Evolutionary conservation across 2,888 invertebrate species (phyloP).

Genomic region (Prenolepis imparis): DNA sequence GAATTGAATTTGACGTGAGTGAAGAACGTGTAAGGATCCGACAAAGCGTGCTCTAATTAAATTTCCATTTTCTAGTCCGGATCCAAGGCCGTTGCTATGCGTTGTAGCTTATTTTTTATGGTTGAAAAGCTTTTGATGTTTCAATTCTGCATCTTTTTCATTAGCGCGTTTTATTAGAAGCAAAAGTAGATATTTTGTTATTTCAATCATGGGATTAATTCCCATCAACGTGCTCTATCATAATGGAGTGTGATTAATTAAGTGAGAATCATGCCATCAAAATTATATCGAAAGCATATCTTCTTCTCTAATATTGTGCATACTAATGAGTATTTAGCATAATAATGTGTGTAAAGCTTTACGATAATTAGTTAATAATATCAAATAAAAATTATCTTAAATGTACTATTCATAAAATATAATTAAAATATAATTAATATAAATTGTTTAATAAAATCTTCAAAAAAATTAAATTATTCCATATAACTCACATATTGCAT

Average conservation of each 20-base stretch:
- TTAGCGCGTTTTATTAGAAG: background rate
- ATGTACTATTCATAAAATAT: background rate
- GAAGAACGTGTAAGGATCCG: slow-evolving; percentile 9
- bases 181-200: background rate
- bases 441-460: background rate
- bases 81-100: background rate
- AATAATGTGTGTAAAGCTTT: background rate
- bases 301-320: background rate
- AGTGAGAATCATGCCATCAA: background rate
- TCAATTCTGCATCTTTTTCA: background rate
- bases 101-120: slow-evolving; percentile 5
- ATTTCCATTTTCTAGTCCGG: slow-evolving; percentile 15
- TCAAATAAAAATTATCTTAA: background rate
- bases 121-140: slow-evolving; percentile 12
- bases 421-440: background rate
- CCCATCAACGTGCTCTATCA: background rate
- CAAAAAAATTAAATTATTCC: slow-evolving; percentile 1
- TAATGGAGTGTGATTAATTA: slow-evolving; percentile 39
- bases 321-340: background rate
- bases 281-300: background rate
- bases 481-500: background rate
- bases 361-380: background rate
- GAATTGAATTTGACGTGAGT: slow-evolving; percentile 24
- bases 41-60: slow-evolving; percentile 24
- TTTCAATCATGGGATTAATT: slow-evolving; percentile 30